Conservation (phyloP, 53 echinoderm and acorn worm genomes). For the Holothuria scabra region DNA sequence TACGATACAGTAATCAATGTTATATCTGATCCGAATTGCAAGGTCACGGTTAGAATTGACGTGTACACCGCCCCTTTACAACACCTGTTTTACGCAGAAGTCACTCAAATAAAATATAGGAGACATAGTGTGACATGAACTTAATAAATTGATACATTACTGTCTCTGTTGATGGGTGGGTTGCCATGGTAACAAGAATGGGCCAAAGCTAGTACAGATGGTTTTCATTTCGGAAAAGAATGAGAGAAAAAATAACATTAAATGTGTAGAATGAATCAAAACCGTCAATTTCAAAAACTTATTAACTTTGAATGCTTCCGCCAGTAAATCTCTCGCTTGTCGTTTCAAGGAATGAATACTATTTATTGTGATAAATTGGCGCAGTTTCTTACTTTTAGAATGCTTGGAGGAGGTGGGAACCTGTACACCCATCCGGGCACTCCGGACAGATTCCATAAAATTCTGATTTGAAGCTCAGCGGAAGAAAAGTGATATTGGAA, state of each 20-base stretch:
- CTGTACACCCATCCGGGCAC: no score
- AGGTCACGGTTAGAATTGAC: neutral
- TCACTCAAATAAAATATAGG: slow-evolving; percentile 2
- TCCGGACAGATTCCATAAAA: no score
- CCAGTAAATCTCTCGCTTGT: slow-evolving; percentile 13
- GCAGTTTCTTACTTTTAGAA: no score
- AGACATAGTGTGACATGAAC: slow-evolving; percentile 6
- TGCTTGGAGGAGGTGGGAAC: no score
- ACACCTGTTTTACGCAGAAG: slow-evolving; percentile 19
- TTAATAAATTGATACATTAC: slow-evolving; percentile 25
- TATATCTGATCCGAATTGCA: slow-evolving; percentile 12
- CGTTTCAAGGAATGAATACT: no score
- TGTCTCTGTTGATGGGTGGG: neutral
- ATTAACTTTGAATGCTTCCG: slow-evolving; percentile 19
- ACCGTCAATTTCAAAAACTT: slow-evolving; percentile 1
- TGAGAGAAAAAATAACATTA: neutral
- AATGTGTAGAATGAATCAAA: slow-evolving; percentile 23
- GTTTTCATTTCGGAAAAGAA: slow-evolving; percentile 5
- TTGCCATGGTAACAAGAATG: slow-evolving; percentile 8
- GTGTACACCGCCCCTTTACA: slow-evolving; percentile 4
- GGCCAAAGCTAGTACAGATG: neutral
- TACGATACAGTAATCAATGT: neutral
- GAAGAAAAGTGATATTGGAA: no score
- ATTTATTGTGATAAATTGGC: no score
- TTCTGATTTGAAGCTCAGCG: no score